Conservation (phyloP, 2,888 invertebrate genomes). For the Tinea trinotella region DNA sequence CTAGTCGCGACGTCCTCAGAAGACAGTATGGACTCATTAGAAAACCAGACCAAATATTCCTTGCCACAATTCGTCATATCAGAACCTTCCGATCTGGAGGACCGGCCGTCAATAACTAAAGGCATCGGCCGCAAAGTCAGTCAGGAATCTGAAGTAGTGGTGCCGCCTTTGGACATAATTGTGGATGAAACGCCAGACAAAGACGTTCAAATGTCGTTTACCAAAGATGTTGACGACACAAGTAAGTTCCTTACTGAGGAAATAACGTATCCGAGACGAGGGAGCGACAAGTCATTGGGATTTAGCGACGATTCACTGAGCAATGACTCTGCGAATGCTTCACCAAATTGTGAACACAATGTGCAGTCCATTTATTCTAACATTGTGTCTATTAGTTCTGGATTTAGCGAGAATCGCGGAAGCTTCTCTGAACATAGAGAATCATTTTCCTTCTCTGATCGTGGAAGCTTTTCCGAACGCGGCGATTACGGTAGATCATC, state of each 20-base stretch:
- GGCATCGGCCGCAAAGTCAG: constrained; percentile 82
- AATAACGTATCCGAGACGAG: constrained; percentile 71
- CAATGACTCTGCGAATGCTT: constrained; percentile 73
- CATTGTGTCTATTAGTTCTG: constrained; percentile 72
- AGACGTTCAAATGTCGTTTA: constrained; percentile 54
- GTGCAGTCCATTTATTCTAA: constrained; percentile 63
- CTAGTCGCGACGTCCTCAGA: constrained; percentile 83
- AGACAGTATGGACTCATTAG: constrained; percentile 79
- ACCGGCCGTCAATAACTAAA: constrained; percentile 84
- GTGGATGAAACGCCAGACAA: constrained; percentile 24
- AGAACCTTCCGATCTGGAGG: constrained; percentile 77
- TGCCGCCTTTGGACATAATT: constrained; percentile 22
- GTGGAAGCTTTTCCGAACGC: constrained; percentile 61
- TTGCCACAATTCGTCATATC: constrained; percentile 79
- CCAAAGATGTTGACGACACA: constrained; percentile 46
- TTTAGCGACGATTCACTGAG: constrained; percentile 83
- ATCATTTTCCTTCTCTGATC: constrained; percentile 61
- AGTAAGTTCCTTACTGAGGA: constrained; percentile 38
- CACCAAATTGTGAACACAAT: constrained; percentile 70
- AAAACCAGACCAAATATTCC: constrained; percentile 65
- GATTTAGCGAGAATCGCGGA: constrained; percentile 71
- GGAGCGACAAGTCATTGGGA: constrained; percentile 79
- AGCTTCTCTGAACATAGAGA: constrained; percentile 63
- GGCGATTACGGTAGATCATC: constrained; percentile 58
- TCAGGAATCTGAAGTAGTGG: constrained; percentile 68